A percentile compares a stretch with the other conserved stretches of the same genome.
phyloP scores from a whole-genome alignment of 1,140 invertebrate species.

The Steinernema khuongi region DNA sequence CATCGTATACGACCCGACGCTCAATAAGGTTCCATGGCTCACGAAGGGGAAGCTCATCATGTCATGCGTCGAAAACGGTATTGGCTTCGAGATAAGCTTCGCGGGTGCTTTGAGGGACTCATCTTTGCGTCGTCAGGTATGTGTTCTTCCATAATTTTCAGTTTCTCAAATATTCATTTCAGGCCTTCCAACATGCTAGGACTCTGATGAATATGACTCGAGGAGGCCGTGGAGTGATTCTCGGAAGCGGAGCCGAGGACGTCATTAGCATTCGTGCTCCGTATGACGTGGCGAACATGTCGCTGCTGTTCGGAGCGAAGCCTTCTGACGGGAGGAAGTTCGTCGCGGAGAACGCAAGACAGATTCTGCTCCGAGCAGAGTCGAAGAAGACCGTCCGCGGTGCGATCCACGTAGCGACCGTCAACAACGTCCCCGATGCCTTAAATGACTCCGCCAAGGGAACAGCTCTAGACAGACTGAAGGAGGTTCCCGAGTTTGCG shows the following conservation, averaged over 20 bases:
- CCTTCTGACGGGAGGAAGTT: constrained; percentile 12
- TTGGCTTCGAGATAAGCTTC: constrained; percentile 40
- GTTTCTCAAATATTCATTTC: constrained; percentile 24
- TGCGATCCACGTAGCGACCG: constrained; percentile 42
- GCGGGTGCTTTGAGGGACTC: constrained; percentile 27
- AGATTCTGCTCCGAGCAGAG: constrained; percentile 49
- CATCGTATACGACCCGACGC: constrained; percentile 28
- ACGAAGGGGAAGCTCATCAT: constrained; percentile 25
- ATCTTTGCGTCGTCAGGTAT: constrained; percentile 24
- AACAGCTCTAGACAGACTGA: constrained; percentile 20
- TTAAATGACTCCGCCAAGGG: neutral
- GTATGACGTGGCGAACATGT: constrained; percentile 53
- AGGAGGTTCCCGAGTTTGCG: constrained; percentile 43
- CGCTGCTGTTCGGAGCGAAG: constrained; percentile 43
- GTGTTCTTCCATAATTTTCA: neutral
- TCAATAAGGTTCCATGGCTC: constrained; percentile 25
- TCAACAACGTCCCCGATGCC: constrained; percentile 24
- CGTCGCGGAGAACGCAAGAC: constrained; percentile 34
- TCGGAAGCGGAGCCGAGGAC: constrained; percentile 41
- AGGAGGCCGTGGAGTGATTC: neutral
- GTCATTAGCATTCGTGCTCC: constrained; percentile 51
- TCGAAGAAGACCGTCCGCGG: constrained; percentile 47
- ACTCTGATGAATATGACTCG: constrained; percentile 21
- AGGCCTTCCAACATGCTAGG: constrained; percentile 22
- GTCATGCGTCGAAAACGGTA: constrained; percentile 24